Base-by-base conservation (phyloP, 2,888 invertebrate genomes). In the Eupithecia dodoneata region DNA sequence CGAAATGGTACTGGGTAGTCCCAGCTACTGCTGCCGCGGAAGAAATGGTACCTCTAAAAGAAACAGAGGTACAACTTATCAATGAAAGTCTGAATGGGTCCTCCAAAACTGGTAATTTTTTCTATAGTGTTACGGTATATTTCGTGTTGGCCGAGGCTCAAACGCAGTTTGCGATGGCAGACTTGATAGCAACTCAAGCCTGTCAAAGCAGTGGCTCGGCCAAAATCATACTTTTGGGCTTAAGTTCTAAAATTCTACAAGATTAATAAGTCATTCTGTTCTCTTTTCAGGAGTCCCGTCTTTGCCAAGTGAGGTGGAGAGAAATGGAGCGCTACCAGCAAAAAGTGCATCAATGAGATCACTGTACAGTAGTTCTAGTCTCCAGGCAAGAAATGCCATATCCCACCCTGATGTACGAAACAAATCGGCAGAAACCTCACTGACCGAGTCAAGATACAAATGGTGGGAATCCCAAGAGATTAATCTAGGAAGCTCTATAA, bases 1-100 rank as follows among this genome's bases (percentile, higher is more conserved):
- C 96, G 3, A 96, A 96, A 89, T 96, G 97, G 96, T 97, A 97
- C 88, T 89, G 96, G 87, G 96, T 92, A 83, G 85, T 90, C 78
- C 89, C 92, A 47, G 87, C 87, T 47, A 76, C 80, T 66, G 71
- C 87, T 49, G 76, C 80, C 63, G 71, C 83, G 45, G 92, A 92
- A 85, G 94, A 95, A 87, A 85, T 88, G 83, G 84, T 86, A 66
- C 93, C 94, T 63, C 80, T 95, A 30, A 93, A 88, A 70, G 90
- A 91, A 71, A 80, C 82, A 30, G 88, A 86, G 67, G 79, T 86
- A 49, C 92, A 91, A 80, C 86, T 91, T 66, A 84, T 89, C 1
- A 93, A 93, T 81, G 91, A 91, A 15, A 92, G 89, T 80, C 72
- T 89, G 5, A 87, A 86, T 42, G 84, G 83, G 49, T 87, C 90